These are phyloP conservation scores for Zaprionus inermis DNA, from an alignment of 1,140 invertebrate genomes.

Conservation along the genomic window DNA sequence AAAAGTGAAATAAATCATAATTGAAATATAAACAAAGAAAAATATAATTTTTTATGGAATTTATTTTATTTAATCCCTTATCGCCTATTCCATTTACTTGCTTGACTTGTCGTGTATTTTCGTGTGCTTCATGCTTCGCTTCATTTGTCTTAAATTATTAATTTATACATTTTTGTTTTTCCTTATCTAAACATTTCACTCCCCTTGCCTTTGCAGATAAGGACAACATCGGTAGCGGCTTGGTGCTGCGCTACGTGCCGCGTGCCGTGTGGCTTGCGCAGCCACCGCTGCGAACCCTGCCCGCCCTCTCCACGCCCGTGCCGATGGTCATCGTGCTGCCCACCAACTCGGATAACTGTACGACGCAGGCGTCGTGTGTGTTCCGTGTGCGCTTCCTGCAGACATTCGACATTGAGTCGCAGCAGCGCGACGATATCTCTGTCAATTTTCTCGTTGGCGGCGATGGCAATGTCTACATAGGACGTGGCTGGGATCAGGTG, in stretches of 20 bases:
- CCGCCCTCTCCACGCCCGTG: slow-evolving; percentile 84
- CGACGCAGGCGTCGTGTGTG: slow-evolving; percentile 85
- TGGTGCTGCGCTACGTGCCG: slow-evolving; percentile 77
- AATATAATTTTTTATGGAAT: not conserved
- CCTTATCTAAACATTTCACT: not conserved
- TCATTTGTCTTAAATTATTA: not conserved
- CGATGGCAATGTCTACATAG: slow-evolving; percentile 88
- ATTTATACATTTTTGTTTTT: not conserved
- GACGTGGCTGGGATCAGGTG: slow-evolving; percentile 86
- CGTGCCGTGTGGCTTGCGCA: slow-evolving; percentile 87
- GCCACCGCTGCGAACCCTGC: slow-evolving; percentile 84
- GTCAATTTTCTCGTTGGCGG: slow-evolving; percentile 88
- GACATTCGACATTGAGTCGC: slow-evolving; percentile 90
- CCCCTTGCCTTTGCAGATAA: slow-evolving; percentile 36
- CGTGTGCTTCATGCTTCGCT: not conserved
- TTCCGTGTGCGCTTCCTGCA: slow-evolving; percentile 87
- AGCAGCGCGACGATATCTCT: slow-evolving; percentile 86
- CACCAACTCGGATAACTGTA: slow-evolving; percentile 85
- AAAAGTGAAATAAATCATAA: not conserved
- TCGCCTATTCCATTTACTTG: not conserved
- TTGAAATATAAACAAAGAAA: not conserved
- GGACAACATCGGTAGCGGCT: slow-evolving; percentile 68
- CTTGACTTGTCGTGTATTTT: not conserved
- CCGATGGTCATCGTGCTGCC: slow-evolving; percentile 85
- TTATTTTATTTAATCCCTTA: not conserved